phyloP scores from a whole-genome alignment of 2,888 invertebrate genomes.

The Zaprionus obscuricornis region DNA sequence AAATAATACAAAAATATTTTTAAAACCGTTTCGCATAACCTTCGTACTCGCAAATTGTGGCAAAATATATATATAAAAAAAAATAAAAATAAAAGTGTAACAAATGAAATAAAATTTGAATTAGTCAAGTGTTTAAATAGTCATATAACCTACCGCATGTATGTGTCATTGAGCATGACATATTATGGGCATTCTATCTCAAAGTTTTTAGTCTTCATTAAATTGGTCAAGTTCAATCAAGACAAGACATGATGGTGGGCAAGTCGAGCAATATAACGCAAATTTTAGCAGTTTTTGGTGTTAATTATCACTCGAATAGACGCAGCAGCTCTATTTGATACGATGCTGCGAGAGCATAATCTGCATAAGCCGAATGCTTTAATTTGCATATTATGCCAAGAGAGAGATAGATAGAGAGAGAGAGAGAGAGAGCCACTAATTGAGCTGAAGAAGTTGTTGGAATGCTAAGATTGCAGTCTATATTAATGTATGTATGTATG shows the following conservation, averaged over 20 bases:
- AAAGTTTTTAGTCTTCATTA: constrained; percentile 32
- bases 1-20: too few relatives aligned
- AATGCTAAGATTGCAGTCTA: constrained; percentile 25
- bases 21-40: too few relatives aligned
- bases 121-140: constrained; percentile 17
- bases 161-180: constrained; percentile 26
- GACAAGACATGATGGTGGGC: constrained; percentile 19
- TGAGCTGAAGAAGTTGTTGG: too few relatives aligned
- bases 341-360: constrained; percentile 23
- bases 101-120: constrained; percentile 18
- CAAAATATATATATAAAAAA: constrained; percentile 51
- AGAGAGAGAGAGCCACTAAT: too few relatives aligned
- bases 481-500: too few relatives aligned
- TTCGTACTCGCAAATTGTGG: too few relatives aligned
- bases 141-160: constrained; percentile 18
- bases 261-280: constrained; percentile 38
- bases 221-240: constrained; percentile 70
- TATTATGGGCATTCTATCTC: constrained; percentile 37
- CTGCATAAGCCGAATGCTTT: constrained; percentile 42
- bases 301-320: constrained; percentile 34
- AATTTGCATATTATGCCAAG: constrained; percentile 67
- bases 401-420: too few relatives aligned
- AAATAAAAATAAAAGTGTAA: constrained; percentile 37
- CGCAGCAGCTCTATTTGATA: constrained; percentile 28
- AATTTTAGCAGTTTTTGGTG: constrained; percentile 5